Evolutionary conservation across 1,140 invertebrate genomes (phyloP), one percentile per base, ranked within the genome.

Genomic region (Caerostris darwini): DNA sequence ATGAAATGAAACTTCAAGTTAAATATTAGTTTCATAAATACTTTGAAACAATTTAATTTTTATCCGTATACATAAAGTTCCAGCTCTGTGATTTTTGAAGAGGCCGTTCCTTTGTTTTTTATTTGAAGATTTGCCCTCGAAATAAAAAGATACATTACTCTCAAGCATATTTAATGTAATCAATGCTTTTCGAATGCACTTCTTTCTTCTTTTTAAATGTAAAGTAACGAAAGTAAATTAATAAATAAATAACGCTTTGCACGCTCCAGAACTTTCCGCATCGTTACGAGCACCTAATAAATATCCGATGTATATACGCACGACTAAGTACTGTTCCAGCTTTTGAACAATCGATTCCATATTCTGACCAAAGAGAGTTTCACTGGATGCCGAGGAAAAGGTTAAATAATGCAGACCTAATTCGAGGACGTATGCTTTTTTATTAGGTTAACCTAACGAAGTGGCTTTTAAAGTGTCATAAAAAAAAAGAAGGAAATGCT

Each of bases 391-490:
- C 54, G 12, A 61, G 17, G 61, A 61, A 71, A 71, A 90, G 17
- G 88, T 90, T 90, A 90, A 77, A 90, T 90, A 90, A 90, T 90
- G 88, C 88, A 90, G 54, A 77, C 61, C 58, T 85, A 85, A 85
- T 85, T 85, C 58, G 56, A 91, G 53, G 57, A 59, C 17, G 57
- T 54, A 50, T 57, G 57, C 17, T 57, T 69, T 82, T 91, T 91
- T 91, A 91, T 91, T 81, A 19, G 53, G 58, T 91, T 91, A 91
- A 59, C n/a, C 77, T 91, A 91, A 91, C 58, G 90, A 91, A 91
- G 69, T 91, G 61, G 56, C 90, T 10, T 91, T 82, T 91, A 82
- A 91, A 82, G 90, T 34, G 86, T 54, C 7, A 57, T 56, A 85
- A 85, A 85, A 85, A 57, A 12, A 34, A n/a, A n/a, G n/a, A n/a